These are phyloP conservation scores for Caenorhabditis wallacei DNA, from an alignment of 2,888 invertebrate species.

Conservation along the genomic window DNA sequence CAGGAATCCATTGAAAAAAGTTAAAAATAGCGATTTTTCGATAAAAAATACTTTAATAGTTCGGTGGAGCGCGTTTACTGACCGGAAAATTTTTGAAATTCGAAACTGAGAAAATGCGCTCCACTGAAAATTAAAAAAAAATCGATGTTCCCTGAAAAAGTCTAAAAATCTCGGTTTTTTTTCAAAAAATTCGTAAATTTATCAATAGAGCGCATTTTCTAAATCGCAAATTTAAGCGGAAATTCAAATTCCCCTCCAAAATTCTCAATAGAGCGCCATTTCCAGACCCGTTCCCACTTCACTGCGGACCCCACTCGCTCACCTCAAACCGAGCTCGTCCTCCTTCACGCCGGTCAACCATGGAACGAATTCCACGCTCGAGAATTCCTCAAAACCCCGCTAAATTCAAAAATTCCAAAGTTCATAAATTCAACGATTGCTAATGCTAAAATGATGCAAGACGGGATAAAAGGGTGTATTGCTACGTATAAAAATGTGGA, in stretches of 20 bases:
- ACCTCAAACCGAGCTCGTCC: slow-evolving; percentile 67
- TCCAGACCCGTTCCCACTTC: slow-evolving; percentile 52
- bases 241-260: too few relatives aligned
- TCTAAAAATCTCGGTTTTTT: background rate
- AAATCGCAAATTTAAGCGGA: background rate
- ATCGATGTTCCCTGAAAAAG: background rate
- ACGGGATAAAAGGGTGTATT: slow-evolving; percentile 62
- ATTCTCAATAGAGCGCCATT: too few relatives aligned
- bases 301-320: slow-evolving; percentile 46
- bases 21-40: too few relatives aligned
- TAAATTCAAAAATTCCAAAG: slow-evolving; percentile 22
- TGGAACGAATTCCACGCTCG: slow-evolving; percentile 75
- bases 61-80: too few relatives aligned
- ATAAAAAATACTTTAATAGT: too few relatives aligned
- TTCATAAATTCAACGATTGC: slow-evolving; percentile 61
- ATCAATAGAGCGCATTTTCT: background rate
- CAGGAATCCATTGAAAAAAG: too few relatives aligned
- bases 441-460: slow-evolving; percentile 49
- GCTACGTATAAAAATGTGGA: slow-evolving; percentile 64
- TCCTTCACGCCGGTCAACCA: slow-evolving; percentile 75
- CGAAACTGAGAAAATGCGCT: too few relatives aligned
- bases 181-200: too few relatives aligned
- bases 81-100: too few relatives aligned
- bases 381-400: slow-evolving; percentile 61
- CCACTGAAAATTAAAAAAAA: too few relatives aligned